Evolutionary conservation across 1,140 invertebrate genomes (phyloP).

Genomic region (Drosophila nikananu): DNA sequence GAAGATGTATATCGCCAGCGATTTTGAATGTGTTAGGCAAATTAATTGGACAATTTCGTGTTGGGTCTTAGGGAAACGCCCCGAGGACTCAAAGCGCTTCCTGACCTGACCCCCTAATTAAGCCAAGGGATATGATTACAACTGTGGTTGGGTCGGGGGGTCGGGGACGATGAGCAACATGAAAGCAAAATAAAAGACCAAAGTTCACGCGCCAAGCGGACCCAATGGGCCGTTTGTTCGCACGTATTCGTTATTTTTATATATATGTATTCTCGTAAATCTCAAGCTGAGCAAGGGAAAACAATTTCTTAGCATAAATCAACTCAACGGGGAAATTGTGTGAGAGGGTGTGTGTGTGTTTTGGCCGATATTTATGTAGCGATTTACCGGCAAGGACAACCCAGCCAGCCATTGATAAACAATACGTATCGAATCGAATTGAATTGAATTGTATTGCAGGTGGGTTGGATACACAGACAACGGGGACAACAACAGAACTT

Average conservation of each 20-base stretch:
- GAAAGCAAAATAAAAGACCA: constrained; percentile 41
- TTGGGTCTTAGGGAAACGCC: constrained; percentile 24
- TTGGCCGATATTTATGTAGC: constrained; percentile 30
- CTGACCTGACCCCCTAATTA: constrained; percentile 48
- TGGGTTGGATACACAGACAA: constrained; percentile 2
- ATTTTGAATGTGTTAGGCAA: constrained; percentile 61
- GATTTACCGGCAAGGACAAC: constrained; percentile 45
- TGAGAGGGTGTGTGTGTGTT: constrained; percentile 7
- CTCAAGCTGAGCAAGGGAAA: constrained; percentile 30
- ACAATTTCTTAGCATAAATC: constrained; percentile 52
- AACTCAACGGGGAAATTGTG: constrained; percentile 34
- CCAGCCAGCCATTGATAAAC: constrained; percentile 35
- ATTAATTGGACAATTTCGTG: constrained; percentile 67
- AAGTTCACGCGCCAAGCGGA: constrained; percentile 42
- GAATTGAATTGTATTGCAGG: constrained; percentile 26
- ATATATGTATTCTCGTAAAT: constrained; percentile 13
- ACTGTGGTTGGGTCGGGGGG: constrained; percentile 14
- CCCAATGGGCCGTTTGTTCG: constrained; percentile 3
- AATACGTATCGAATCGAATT: constrained; percentile 41
- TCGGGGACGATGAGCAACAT: constrained; percentile 3
- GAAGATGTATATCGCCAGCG: constrained; percentile 59
- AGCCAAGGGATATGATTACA: constrained; percentile 50
- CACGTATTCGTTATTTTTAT: not conserved
- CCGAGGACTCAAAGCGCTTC: constrained; percentile 29
- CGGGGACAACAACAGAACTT: constrained; percentile 2